Conservation (phyloP, 2,888 invertebrate species). For the Caenorhabditis drosophilae region DNA sequence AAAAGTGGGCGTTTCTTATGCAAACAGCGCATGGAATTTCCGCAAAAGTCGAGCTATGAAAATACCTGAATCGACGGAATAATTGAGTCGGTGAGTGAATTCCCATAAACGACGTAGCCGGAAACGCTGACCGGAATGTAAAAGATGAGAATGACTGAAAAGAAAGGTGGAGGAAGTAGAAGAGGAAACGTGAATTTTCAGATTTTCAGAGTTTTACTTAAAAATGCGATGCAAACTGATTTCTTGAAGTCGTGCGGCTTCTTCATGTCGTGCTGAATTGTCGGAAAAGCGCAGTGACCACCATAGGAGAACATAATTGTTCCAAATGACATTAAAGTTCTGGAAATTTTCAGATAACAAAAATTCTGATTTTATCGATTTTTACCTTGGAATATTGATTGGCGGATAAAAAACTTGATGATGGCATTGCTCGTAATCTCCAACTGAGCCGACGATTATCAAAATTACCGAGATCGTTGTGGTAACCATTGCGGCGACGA, state of each 20-base stretch:
- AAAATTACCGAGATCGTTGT: conserved; percentile 56
- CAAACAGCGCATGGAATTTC: too few relatives aligned
- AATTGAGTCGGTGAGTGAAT: conserved; percentile 57
- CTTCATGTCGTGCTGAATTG: conserved; percentile 89
- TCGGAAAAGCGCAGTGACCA: conserved; percentile 75
- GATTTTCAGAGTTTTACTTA: too few relatives aligned
- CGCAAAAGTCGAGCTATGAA: too few relatives aligned
- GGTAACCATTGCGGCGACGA: conserved; percentile 63
- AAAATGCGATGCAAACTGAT: conserved; percentile 74
- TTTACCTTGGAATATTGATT: conserved; percentile 48
- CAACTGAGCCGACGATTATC: conserved; percentile 53
- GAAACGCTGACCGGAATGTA: conserved; percentile 58
- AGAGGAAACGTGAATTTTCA: not conserved
- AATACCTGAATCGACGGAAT: conserved; percentile 59
- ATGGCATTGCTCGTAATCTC: conserved; percentile 47
- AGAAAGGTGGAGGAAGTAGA: too few relatives aligned
- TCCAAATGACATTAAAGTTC: conserved; percentile 61
- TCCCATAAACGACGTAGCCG: conserved; percentile 59
- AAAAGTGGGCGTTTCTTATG: too few relatives aligned
- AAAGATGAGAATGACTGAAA: conserved; percentile 54
- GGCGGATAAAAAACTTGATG: conserved; percentile 45
- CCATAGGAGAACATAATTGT: conserved; percentile 67
- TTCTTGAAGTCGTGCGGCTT: conserved; percentile 79
- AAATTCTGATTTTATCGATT: not conserved
- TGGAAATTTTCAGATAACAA: conserved; percentile 25